These are phyloP conservation scores for Dryobates pubescens DNA, from an alignment of 2,797 vertebrate species.

Conservation along the genomic window DNA sequence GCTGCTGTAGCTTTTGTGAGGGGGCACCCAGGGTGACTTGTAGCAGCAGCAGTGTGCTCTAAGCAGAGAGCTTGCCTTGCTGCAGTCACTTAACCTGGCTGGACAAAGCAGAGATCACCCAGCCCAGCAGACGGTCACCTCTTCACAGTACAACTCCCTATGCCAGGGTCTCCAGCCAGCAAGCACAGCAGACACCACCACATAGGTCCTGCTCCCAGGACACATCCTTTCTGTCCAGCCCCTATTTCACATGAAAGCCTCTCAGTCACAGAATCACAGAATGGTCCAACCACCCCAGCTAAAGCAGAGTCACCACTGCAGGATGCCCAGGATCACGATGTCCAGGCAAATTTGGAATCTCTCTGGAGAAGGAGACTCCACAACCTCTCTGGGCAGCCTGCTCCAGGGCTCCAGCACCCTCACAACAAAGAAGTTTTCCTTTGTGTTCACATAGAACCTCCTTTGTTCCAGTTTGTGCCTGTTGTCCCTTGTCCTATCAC, in stretches of 20 bases:
- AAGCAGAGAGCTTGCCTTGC: neutral
- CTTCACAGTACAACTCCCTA: accelerated
- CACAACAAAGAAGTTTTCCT: neutral
- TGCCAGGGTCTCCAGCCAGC: neutral
- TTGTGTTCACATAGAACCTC: neutral
- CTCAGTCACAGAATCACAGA: neutral
- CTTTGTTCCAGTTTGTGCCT: neutral
- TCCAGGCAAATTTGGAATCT: neutral
- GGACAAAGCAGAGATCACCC: neutral
- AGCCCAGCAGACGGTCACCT: accelerated
- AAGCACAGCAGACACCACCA: accelerated
- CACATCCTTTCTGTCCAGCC: neutral
- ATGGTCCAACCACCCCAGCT: neutral
- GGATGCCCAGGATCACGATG: neutral
- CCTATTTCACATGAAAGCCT: accelerated
- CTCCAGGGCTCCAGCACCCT: neutral
- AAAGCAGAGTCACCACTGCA: neutral
- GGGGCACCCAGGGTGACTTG: no score
- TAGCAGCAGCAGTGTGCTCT: neutral
- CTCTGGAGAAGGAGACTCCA: neutral
- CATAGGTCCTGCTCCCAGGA: neutral
- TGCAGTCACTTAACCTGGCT: neutral
- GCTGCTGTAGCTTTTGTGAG: neutral
- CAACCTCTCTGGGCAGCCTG: neutral
- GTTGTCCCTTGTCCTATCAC: neutral